These are phyloP conservation scores for Ochlodes sylvanus DNA, from an alignment of 2,888 invertebrate genomes.

Conservation along the genomic window DNA sequence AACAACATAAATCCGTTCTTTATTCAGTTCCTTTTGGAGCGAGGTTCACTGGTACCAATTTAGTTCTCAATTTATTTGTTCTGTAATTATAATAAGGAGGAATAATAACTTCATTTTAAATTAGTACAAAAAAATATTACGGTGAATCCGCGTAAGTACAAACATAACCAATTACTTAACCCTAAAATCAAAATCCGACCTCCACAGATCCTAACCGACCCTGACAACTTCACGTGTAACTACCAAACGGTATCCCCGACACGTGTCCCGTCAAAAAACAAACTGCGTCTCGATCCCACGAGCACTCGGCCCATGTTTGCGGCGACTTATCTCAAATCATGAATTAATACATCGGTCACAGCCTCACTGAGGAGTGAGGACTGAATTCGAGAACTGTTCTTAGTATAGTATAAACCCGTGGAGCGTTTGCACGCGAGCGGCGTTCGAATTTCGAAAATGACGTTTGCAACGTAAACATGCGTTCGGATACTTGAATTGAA, in stretches of 20 bases:
- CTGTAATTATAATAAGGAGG: too few relatives aligned
- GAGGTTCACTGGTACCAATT: too few relatives aligned
- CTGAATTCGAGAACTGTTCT: conserved; percentile 35
- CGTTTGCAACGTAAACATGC: conserved; percentile 23
- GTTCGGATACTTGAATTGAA: conserved; percentile 9
- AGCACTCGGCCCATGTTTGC: conserved; percentile 49
- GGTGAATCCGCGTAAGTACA: too few relatives aligned
- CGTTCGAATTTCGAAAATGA: conserved; percentile 44
- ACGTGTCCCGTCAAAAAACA: conserved; percentile 53
- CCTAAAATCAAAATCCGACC: background rate
- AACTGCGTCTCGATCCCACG: conserved; percentile 55
- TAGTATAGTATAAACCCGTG: conserved; percentile 71
- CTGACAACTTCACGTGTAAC: conserved; percentile 39
- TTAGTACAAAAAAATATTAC: background rate
- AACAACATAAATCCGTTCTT: too few relatives aligned
- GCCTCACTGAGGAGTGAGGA: conserved; percentile 20
- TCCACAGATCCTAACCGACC: background rate
- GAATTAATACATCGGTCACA: conserved; percentile 63
- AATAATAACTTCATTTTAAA: background rate
- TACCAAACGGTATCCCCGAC: conserved; percentile 38
- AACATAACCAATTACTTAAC: too few relatives aligned
- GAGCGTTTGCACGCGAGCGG: conserved; percentile 59
- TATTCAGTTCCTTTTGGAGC: too few relatives aligned
- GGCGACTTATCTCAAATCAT: conserved; percentile 64
- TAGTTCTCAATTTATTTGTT: too few relatives aligned